These are phyloP conservation scores for Brienomyrus brachyistius DNA, from an alignment of 2,113 vertebrate genomes.

Conservation along the genomic window DNA sequence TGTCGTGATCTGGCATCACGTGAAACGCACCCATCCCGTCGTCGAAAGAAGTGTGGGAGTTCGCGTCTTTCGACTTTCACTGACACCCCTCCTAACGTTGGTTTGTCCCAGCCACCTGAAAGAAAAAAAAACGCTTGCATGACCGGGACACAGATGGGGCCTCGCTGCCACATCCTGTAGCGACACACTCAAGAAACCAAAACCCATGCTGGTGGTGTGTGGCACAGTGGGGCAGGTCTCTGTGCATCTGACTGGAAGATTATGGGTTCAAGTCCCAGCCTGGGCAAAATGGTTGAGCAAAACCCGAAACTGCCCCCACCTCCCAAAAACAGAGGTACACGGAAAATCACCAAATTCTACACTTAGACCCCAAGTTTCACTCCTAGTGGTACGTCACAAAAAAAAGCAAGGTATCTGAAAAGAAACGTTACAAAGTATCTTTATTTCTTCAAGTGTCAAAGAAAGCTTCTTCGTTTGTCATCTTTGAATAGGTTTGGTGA, in stretches of 20 bases:
- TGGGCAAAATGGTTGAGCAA: not conserved
- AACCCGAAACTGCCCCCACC: not conserved
- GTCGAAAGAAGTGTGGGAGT: constrained; percentile 28
- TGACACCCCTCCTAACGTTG: not conserved
- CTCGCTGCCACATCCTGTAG: not conserved
- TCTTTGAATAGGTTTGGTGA: not conserved
- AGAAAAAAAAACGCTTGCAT: not conserved
- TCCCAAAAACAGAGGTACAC: not conserved
- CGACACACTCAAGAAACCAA: not conserved
- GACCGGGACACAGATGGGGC: not conserved
- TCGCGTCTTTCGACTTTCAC: not conserved
- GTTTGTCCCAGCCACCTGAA: not conserved
- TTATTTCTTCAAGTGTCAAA: not conserved
- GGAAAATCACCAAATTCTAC: not conserved
- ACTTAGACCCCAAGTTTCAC: not conserved
- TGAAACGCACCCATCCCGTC: constrained; percentile 30
- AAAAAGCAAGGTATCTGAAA: not conserved
- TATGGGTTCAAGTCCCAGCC: not conserved
- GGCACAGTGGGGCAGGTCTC: not conserved
- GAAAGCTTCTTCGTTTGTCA: not conserved
- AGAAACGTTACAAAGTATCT: not conserved
- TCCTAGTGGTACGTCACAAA: not conserved
- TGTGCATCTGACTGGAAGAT: not conserved
- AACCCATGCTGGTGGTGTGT: not conserved
- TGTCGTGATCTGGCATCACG: constrained; percentile 24